Evolutionary conservation across 2,113 vertebrate species (phyloP), one percentile per base, ranked within the genome.

Genomic region (Micromys minutus): DNA sequence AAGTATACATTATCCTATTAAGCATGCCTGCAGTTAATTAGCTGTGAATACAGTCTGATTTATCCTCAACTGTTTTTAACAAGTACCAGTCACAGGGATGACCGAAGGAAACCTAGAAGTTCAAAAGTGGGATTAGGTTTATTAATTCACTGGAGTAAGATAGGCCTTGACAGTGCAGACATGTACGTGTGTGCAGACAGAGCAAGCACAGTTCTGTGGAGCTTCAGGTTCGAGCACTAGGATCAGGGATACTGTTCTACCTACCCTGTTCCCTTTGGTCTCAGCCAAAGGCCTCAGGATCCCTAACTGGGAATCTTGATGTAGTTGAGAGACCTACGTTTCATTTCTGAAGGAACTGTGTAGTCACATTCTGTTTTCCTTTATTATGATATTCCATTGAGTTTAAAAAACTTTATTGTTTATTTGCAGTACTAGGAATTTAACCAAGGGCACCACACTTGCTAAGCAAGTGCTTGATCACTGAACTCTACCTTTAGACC

Each of bases 291-390:
- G 57, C 50, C 7, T 89, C 24, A 93, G 59, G 29, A 29, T 63
- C 26, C 29, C 9, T 86, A 31, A 19, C 0, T 57, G 42, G 7
- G 63, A n/a, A 63, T 87, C 39, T 90, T 71, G 50, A 17, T 29
- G 52, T 89, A 74, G 10, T 6, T 45, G 31, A 5, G 22, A 74
- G 55, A 91, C n/a, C 6, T 34, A 87, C 13, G 84, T 19, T 79
- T 93, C 21, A 87, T 84, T 93, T 87, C 80, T 74, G 39, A 95
- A 93, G 47, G 19, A 1, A 39, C 36, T 83, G 24, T 91, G 81
- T 61, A 45, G 31, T 95, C 2, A 77, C 3, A 0, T 3, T n/a
- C 55, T 63, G 1, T 10, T 10, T 87, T 15, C n/a, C 63, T 72
- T 21, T 71, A 4, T 19, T 75, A 5, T 55, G 63, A 72, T 67